Evolutionary conservation across 53 echinoderm and acorn worm genomes (phyloP), one percentile per base, ranked within the genome.

Genomic region (Patiria pectinifera): DNA sequence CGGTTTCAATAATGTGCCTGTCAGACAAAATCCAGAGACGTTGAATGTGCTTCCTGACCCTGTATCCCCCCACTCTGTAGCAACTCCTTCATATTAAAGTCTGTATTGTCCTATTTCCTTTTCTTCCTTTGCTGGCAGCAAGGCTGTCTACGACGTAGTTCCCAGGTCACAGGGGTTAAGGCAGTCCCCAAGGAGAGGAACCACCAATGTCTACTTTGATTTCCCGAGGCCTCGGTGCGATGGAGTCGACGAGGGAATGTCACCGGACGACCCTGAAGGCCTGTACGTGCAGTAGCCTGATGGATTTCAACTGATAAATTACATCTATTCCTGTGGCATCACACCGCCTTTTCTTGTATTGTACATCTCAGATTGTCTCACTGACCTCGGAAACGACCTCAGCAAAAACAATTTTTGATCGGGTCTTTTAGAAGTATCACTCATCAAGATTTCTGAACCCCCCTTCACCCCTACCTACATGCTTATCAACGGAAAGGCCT

Each of bases 161-260:
- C 23, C 74, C 24, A 23, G 74, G 74, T 74, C 74, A 74, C 24
- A 24, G 22, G 10, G 74, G 23, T 74, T 74, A 74, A n/a, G 21
- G 24, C 74, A 46, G 47, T 24, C 79, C 79, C 45, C 79, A 3
- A 14, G 14, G 4, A 6, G 7, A 72, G 86, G 86, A 48, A 18
- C 48, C 86, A 70, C 48, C 21, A 74, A 75, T 12, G 86, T 86
- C 86, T 72, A 46, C 72, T 71, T 74, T 86, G 86, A 75, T 86
- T 86, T 86, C 86, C 86, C 49, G 9, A 69, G n/a, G 24, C 48
- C 59, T 72, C 46, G 12, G 45, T 11, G 74, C 48, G 74, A 86
- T 58, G 46, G 85, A 25, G 9, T 44, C 18, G 8, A 43, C 59
- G 69, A 45, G 62, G 85, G 85, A 85, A 43, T 43, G 35, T 63